A percentile compares a stretch with the other conserved stretches of the same genome.
Evolutionary conservation across 2,113 vertebrate species (phyloP).

Genomic region (Mobula hypostoma): DNA sequence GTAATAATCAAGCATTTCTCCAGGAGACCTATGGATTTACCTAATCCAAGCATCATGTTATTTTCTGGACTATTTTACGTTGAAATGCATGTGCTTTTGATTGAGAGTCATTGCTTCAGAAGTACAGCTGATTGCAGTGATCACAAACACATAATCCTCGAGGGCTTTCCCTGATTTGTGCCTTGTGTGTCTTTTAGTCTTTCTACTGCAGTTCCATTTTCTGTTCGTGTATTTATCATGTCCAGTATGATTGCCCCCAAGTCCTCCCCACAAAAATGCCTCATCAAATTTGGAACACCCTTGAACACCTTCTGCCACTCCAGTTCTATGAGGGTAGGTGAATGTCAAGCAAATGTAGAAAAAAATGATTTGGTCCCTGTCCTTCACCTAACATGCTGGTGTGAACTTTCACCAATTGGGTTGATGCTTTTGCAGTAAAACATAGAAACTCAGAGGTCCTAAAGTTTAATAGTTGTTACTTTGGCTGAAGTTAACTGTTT

Average conservation of each 20-base stretch:
- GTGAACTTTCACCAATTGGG: background rate
- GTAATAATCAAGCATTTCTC: background rate
- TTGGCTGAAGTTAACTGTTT: background rate
- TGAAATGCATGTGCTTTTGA: background rate
- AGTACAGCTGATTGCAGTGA: background rate
- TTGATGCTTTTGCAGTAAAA: background rate
- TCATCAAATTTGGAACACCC: background rate
- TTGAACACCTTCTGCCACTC: background rate
- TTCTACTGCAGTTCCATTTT: background rate
- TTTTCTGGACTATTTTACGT: background rate
- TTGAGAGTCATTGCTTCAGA: background rate
- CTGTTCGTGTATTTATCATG: background rate
- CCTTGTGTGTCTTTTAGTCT: background rate
- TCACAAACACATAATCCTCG: background rate
- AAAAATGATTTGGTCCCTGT: background rate
- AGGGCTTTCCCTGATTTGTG: background rate
- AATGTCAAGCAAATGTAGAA: background rate
- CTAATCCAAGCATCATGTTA: background rate
- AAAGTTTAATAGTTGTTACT: background rate
- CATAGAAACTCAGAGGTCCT: background rate
- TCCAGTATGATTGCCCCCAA: background rate
- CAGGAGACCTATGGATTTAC: background rate
- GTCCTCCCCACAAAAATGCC: background rate
- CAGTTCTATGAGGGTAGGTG: background rate
- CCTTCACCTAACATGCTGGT: background rate